Percentiles rank a stretch among this genome's conserved stretches.
Evolutionary conservation across 2,113 vertebrate species (phyloP).

Genomic region (Rostratula benghalensis): DNA sequence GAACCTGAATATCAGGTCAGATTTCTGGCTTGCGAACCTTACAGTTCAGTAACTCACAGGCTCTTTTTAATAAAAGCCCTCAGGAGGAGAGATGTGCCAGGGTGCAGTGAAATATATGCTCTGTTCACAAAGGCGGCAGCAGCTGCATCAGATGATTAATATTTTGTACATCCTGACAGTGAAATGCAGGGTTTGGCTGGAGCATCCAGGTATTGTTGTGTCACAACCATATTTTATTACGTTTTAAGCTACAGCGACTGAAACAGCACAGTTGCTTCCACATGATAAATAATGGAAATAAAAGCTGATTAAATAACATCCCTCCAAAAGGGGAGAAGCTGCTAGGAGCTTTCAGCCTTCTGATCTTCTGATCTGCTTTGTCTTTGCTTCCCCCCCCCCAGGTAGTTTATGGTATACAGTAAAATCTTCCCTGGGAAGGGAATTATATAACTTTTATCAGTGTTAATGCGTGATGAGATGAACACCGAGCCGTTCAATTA

Average conservation of each 20-base stretch:
- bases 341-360: slow-evolving; percentile 12
- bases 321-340: background rate
- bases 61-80: slow-evolving; percentile 56
- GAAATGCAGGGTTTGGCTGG: slow-evolving; percentile 5
- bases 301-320: slow-evolving; percentile 63
- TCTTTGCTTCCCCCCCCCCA: background rate
- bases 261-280: background rate
- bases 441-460: slow-evolving; percentile 3
- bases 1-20: slow-evolving; percentile 33
- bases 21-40: slow-evolving; percentile 21
- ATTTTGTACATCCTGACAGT: slow-evolving; percentile 29
- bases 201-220: background rate
- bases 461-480: slow-evolving; percentile 12
- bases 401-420: background rate
- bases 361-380: slow-evolving; percentile 33
- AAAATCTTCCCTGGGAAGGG: slow-evolving; percentile 10
- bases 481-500: slow-evolving; percentile 33
- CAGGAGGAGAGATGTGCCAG: slow-evolving; percentile 29
- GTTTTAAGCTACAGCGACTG: background rate
- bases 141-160: slow-evolving; percentile 17
- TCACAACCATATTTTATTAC: background rate
- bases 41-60: slow-evolving; percentile 45
- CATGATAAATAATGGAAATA: slow-evolving; percentile 53
- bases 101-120: slow-evolving; percentile 44
- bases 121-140: background rate